Evolutionary conservation across 2,888 invertebrate species (phyloP).

Genomic region (Meteorus cinctellus): DNA sequence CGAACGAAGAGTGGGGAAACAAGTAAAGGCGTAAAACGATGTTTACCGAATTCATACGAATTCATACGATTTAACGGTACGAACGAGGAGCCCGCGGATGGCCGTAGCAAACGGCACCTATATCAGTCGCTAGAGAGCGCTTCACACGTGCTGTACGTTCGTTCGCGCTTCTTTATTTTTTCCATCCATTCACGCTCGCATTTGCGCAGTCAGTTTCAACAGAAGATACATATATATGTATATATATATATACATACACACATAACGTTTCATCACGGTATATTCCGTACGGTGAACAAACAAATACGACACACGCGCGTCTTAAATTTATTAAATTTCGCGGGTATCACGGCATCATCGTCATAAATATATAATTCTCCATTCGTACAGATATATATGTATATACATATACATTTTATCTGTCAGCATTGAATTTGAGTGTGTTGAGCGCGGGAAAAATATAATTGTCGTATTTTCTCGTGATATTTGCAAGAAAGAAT

Average conservation of each 20-base stretch:
- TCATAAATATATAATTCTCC: not conserved
- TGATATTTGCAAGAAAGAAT: not conserved
- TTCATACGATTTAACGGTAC: conserved; percentile 37
- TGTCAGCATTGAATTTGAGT: not conserved
- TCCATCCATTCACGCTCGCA: conserved; percentile 50
- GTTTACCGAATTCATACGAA: conserved; percentile 48
- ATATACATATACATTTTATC: not conserved
- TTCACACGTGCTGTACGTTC: conserved; percentile 59
- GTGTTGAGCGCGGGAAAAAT: conserved; percentile 26
- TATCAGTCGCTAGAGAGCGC: conserved; percentile 70
- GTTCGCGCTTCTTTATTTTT: conserved; percentile 54
- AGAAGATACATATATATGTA: no score
- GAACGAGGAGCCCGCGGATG: conserved; percentile 52
- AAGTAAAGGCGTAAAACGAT: conserved; percentile 39
- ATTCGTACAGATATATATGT: not conserved
- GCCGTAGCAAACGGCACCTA: conserved; percentile 54
- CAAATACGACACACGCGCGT: conserved; percentile 1
- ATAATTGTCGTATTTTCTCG: not conserved
- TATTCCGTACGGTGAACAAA: conserved; percentile 3
- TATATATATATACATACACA: no score
- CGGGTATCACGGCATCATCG: not conserved
- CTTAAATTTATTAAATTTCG: conserved; percentile 10
- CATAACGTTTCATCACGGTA: not conserved
- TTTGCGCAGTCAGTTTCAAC: conserved; percentile 60
- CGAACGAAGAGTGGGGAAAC: not conserved